A percentile compares a stretch with the other conserved stretches of the same genome.
These are phyloP conservation scores for Notolepis coatsorum DNA, from an alignment of 2,797 vertebrate genomes.

Conservation along the genomic window DNA sequence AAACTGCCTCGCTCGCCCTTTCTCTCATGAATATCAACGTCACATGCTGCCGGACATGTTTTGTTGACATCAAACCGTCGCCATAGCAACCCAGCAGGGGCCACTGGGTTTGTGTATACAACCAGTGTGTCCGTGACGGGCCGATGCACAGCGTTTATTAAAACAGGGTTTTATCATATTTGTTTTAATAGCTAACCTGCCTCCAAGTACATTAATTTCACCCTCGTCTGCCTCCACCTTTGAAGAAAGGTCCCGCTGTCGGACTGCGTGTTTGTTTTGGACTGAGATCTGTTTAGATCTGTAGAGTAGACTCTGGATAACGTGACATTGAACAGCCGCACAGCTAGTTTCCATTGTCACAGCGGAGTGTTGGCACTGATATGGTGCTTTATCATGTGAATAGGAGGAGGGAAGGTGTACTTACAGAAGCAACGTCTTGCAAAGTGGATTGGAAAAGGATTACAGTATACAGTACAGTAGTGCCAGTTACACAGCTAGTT, in stretches of 20 bases:
- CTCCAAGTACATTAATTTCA: constrained; percentile 30
- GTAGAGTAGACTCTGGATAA: constrained; percentile 40
- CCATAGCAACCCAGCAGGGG: constrained; percentile 69
- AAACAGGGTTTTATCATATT: constrained; percentile 55
- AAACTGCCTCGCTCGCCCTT: constrained; percentile 35
- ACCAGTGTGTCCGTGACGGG: constrained; percentile 25
- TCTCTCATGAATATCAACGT: constrained; percentile 56
- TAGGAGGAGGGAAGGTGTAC: constrained; percentile 28
- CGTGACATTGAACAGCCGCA: constrained; percentile 19
- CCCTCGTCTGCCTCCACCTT: constrained; percentile 4
- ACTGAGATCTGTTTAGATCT: constrained; percentile 48
- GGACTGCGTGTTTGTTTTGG: constrained; percentile 49
- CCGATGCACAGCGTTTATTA: constrained; percentile 37
- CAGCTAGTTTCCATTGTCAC: constrained; percentile 40
- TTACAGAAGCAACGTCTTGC: constrained; percentile 42
- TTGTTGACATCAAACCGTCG: constrained; percentile 67
- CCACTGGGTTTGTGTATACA: constrained; percentile 56
- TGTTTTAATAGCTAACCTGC: constrained; percentile 51
- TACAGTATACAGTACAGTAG: too few relatives aligned
- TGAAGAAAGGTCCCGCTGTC: constrained; percentile 11
- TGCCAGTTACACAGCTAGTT: too few relatives aligned
- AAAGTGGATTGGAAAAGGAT: constrained; percentile 40
- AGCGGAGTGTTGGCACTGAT: constrained; percentile 40
- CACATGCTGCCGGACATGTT: constrained; percentile 59
- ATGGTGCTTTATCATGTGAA: constrained; percentile 57